These are phyloP conservation scores for Aporophyla nigra DNA, from an alignment of 2,888 invertebrate species.

Conservation along the genomic window DNA sequence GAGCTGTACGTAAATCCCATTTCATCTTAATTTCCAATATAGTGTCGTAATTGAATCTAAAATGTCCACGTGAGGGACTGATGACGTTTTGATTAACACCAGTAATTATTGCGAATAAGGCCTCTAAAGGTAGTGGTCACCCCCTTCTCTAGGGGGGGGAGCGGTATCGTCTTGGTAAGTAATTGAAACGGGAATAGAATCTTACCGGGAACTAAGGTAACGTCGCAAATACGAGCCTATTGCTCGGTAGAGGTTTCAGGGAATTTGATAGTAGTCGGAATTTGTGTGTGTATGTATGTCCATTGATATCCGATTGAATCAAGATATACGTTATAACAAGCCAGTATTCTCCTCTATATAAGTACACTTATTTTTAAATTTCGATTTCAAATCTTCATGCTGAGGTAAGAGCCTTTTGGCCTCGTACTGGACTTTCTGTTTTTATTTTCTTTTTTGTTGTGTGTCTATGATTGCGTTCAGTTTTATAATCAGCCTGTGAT, in stretches of 20 bases:
- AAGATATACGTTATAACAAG: not conserved
- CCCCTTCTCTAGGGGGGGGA: no score
- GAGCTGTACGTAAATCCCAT: not conserved
- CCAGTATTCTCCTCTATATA: not conserved
- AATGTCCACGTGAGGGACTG: not conserved
- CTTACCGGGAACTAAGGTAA: not conserved
- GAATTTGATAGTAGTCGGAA: not conserved
- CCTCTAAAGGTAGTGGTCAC: not conserved
- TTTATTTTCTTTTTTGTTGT: no score
- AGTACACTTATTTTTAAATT: no score
- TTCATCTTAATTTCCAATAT: constrained; percentile 9
- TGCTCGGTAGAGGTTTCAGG: not conserved
- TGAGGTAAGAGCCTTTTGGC: no score
- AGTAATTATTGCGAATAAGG: constrained; percentile 18
- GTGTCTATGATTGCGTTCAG: no score
- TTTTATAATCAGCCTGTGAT: no score
- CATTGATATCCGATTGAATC: not conserved
- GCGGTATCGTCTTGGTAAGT: not conserved
- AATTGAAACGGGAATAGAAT: constrained; percentile 1
- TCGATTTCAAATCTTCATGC: no score
- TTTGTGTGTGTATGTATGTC: not conserved
- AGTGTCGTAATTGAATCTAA: not conserved
- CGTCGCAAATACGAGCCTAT: not conserved
- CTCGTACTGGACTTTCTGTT: no score
- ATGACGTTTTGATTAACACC: constrained; percentile 19